A percentile compares a stretch with the other conserved stretches of the same genome.
Conservation (phyloP, 2,113 vertebrate species). For the Porphyrio hochstetteri region DNA sequence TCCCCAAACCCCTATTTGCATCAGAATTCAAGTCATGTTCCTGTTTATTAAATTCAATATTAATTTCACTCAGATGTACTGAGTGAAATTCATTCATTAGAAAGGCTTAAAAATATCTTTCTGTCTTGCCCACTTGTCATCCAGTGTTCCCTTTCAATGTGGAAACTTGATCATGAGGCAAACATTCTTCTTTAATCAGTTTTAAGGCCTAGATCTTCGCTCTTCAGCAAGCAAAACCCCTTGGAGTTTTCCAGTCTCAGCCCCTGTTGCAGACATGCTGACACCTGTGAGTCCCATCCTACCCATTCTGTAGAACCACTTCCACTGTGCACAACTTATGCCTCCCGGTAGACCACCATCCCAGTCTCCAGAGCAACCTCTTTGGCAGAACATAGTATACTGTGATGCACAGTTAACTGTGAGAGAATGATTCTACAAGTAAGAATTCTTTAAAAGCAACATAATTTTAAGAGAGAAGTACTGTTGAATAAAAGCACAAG, state of each 20-base stretch:
- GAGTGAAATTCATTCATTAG: neutral
- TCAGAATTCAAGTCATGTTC: neutral
- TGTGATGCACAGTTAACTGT: neutral
- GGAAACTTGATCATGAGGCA: neutral
- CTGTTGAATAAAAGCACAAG: neutral
- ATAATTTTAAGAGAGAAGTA: neutral
- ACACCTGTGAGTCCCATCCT: rapidly evolving
- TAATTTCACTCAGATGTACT: neutral
- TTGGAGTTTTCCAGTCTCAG: neutral
- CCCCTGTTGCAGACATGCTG: rapidly evolving
- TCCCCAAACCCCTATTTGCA: neutral
- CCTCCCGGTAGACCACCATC: neutral
- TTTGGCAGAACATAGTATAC: neutral
- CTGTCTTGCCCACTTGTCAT: neutral
- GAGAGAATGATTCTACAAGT: neutral
- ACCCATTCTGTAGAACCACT: neutral
- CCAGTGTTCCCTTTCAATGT: neutral
- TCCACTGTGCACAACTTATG: rapidly evolving
- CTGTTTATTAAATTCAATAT: neutral
- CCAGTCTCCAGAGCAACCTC: neutral
- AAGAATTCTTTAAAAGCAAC: neutral
- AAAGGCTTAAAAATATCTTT: neutral
- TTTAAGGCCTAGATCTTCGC: neutral
- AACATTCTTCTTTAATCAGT: neutral
- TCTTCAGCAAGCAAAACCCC: neutral